Evolutionary conservation across 2,113 vertebrate species (phyloP).

Genomic region (Scomber colias): DNA sequence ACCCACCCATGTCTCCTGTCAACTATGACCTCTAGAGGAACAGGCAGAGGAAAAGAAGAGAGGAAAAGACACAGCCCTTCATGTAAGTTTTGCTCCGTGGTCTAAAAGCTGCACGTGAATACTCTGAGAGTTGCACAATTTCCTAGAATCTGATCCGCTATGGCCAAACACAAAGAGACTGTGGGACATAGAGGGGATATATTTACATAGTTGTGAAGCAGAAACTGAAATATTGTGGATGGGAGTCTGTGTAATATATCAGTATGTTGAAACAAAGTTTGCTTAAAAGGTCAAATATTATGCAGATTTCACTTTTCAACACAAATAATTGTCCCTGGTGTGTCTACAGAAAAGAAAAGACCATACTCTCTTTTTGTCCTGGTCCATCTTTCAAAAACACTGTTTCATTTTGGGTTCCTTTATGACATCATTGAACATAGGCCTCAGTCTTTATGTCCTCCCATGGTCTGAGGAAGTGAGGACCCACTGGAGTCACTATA

Average conservation of each 20-base stretch:
- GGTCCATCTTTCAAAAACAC: no score
- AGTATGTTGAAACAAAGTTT: slow-evolving; percentile 28
- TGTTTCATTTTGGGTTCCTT: no score
- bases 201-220: slow-evolving; percentile 45
- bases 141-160: slow-evolving; percentile 54
- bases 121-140: slow-evolving; percentile 55
- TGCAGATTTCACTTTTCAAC: no score
- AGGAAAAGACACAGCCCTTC: slow-evolving; percentile 35
- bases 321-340: no score
- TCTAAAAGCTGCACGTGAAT: slow-evolving; percentile 38
- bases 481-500: no score
- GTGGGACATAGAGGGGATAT: slow-evolving; percentile 31
- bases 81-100: slow-evolving; percentile 41
- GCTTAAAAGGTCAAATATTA: not conserved
- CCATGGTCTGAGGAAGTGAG: no score
- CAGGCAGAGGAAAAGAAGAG: slow-evolving; percentile 26
- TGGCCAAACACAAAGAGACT: slow-evolving; percentile 43
- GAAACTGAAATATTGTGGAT: slow-evolving; percentile 27
- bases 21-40: slow-evolving; percentile 73
- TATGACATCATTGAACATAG: no score
- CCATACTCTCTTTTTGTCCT: no score
- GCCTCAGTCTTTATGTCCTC: no score
- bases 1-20: slow-evolving; percentile 74
- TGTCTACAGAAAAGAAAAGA: no score
- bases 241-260: not conserved